Conservation (phyloP, 2,113 vertebrate genomes). For the Hemiprocne comata region DNA sequence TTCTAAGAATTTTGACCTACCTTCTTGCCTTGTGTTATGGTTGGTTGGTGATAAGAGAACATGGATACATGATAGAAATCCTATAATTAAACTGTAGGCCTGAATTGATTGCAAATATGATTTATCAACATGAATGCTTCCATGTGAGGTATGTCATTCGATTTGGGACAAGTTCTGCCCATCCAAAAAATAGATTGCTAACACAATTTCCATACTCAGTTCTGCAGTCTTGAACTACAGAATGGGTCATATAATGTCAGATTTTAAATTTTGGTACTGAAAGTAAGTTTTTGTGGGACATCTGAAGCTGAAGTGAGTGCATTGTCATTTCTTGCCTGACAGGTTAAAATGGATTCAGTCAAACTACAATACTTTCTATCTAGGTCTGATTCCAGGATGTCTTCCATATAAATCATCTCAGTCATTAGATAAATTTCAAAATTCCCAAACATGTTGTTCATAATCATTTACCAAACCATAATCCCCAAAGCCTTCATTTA, state of each 20-base stretch:
- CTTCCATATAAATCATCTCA: not conserved
- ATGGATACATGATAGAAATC: not conserved
- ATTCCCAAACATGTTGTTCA: not conserved
- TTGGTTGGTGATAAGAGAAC: not conserved
- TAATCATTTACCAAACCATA: not conserved
- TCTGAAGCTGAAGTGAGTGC: not conserved
- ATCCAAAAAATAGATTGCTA: not conserved
- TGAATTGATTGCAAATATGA: not conserved
- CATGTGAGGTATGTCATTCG: not conserved
- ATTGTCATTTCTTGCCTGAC: not conserved
- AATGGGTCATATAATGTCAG: not conserved
- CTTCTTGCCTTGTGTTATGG: not conserved
- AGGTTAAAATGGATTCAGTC: not conserved
- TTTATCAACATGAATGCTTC: conserved; percentile 3
- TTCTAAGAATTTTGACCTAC: not conserved
- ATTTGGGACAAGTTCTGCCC: not conserved
- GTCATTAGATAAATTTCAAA: not conserved
- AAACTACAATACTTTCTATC: not conserved
- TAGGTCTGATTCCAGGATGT: not conserved
- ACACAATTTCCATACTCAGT: not conserved
- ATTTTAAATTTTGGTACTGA: not conserved
- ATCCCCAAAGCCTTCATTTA: not conserved
- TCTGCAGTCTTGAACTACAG: not conserved
- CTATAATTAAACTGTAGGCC: not conserved
- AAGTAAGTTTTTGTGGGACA: not conserved